Percentiles rank a stretch among this genome's conserved stretches.
Conservation (phyloP, 2,797 vertebrate genomes). For the Discoglossus pictus region DNA sequence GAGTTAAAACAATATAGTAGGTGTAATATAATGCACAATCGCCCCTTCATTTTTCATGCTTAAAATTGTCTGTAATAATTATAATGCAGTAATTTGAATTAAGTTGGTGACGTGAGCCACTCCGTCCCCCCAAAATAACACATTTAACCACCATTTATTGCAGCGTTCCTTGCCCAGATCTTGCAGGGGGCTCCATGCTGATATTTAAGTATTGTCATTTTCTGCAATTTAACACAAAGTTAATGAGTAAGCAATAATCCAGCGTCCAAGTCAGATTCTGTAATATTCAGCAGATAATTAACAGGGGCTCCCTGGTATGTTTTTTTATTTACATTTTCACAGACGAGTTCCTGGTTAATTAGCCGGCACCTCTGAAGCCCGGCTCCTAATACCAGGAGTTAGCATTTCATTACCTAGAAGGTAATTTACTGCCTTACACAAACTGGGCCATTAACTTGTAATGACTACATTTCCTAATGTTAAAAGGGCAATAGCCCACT, state of each 20-base stretch:
- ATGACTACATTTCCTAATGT: conserved; percentile 7
- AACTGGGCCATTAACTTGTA: background rate
- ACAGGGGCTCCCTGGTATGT: background rate
- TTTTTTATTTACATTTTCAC: conserved; percentile 19
- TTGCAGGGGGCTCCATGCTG: too few species aligned
- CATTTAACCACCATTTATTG: too few species aligned
- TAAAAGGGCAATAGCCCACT: background rate
- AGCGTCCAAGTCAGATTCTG: background rate
- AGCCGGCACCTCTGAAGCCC: background rate
- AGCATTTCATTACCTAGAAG: conserved; percentile 6
- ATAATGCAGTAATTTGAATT: too few species aligned
- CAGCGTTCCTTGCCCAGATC: too few species aligned
- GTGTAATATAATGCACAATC: too few species aligned
- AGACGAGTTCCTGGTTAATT: conserved; percentile 7
- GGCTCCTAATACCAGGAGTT: background rate
- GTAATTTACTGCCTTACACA: background rate
- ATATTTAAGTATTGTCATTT: too few species aligned
- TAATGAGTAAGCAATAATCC: background rate
- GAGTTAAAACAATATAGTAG: too few species aligned
- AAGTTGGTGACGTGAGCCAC: too few species aligned
- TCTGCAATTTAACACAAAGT: too few species aligned
- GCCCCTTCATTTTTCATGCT: too few species aligned
- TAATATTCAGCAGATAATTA: background rate
- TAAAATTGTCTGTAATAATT: too few species aligned
- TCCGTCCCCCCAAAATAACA: too few species aligned